Conservation (phyloP, 2,113 vertebrate species). For the Leucopsar rothschildi region DNA sequence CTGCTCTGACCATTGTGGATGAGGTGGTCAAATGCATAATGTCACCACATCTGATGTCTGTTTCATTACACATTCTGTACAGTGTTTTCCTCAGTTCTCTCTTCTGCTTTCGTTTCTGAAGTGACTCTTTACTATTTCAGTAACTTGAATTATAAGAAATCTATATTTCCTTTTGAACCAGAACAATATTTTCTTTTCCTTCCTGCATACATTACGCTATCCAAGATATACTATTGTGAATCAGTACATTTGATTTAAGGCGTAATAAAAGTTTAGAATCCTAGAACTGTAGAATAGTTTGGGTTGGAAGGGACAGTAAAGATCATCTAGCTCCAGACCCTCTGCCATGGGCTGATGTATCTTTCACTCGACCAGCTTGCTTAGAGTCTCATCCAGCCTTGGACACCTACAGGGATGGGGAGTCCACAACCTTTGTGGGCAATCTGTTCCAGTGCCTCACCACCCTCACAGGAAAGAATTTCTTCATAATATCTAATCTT, state of each 20-base stretch:
- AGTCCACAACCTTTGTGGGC: background rate
- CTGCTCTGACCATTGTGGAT: background rate
- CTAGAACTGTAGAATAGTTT: background rate
- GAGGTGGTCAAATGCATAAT: background rate
- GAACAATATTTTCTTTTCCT: background rate
- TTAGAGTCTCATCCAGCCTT: background rate
- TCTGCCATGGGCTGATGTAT: background rate
- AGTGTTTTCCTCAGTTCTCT: background rate
- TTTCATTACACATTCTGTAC: background rate
- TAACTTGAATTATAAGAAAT: background rate
- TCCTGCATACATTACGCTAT: background rate
- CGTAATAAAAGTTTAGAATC: background rate
- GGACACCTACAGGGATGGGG: background rate
- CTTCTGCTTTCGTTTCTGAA: background rate
- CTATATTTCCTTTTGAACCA: background rate
- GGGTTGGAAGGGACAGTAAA: background rate
- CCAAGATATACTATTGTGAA: background rate
- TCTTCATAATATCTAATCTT: background rate
- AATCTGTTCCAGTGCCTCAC: background rate
- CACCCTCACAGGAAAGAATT: background rate
- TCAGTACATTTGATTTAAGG: background rate
- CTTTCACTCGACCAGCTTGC: background rate
- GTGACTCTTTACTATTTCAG: background rate
- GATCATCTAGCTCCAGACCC: background rate
- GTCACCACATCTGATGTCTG: background rate